These are phyloP conservation scores for Drosophila antonietae DNA, from an alignment of 2,888 invertebrate species.

Conservation along the genomic window DNA sequence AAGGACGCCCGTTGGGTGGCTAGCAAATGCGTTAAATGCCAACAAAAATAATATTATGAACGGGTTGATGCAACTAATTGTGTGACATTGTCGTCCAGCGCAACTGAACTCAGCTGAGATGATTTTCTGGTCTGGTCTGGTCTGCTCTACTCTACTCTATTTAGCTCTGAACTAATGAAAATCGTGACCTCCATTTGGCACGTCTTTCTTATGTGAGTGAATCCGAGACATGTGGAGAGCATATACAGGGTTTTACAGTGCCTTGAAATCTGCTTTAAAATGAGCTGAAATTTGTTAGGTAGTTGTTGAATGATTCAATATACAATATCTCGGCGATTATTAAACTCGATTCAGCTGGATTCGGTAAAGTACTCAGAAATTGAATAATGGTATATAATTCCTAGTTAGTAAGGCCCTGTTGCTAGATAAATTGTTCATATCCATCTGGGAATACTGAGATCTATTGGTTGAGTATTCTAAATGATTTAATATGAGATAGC, in stretches of 20 bases:
- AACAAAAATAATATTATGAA: conserved; percentile 39
- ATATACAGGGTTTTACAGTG: conserved; percentile 28
- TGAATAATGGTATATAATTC: too few relatives aligned
- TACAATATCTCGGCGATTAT: background rate
- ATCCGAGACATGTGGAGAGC: conserved; percentile 3
- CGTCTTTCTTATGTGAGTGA: conserved; percentile 29
- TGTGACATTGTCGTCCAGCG: conserved; percentile 64
- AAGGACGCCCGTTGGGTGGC: conserved; percentile 57
- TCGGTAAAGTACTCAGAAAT: too few relatives aligned
- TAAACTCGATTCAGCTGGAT: too few relatives aligned
- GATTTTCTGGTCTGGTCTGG: background rate
- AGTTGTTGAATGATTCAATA: background rate
- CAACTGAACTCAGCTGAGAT: conserved; percentile 20
- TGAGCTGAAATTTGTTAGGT: background rate
- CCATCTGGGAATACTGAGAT: background rate
- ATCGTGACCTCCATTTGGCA: conserved; percentile 78
- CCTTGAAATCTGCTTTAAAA: background rate
- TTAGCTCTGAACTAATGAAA: conserved; percentile 74
- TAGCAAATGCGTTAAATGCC: conserved; percentile 52
- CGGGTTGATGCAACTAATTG: conserved; percentile 74
- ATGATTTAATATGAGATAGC: background rate
- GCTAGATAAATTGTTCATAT: too few relatives aligned
- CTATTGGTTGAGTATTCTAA: background rate
- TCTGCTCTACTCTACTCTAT: too few relatives aligned
- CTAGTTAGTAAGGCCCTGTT: too few relatives aligned